Conservation (phyloP, 92 coral and sea anemone species). For the Micromussa lordhowensis region DNA sequence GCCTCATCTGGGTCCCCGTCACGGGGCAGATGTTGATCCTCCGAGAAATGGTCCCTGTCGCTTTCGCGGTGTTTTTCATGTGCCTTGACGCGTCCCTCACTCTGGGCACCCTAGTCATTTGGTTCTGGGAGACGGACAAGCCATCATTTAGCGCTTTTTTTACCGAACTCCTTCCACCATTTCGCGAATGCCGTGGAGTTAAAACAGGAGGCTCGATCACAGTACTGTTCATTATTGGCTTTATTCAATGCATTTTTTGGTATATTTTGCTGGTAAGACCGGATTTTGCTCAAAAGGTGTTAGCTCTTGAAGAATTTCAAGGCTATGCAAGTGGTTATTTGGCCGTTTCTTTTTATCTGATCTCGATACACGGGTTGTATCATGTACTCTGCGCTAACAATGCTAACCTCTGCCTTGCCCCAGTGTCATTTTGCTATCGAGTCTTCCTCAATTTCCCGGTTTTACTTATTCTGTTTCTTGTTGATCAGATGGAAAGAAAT, state of each 20-base stretch:
- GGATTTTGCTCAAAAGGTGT: neutral
- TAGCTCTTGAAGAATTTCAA: neutral
- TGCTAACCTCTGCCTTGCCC: neutral
- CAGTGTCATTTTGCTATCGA: slow-evolving; percentile 1
- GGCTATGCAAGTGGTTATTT: neutral
- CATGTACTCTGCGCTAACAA: slow-evolving; percentile 21
- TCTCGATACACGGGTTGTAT: slow-evolving; percentile 10
- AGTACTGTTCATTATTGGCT: neutral
- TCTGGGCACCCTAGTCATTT: neutral
- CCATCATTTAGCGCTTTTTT: neutral
- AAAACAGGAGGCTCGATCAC: slow-evolving; percentile 16
- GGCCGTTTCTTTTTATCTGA: neutral
- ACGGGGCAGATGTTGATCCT: slow-evolving; percentile 9
- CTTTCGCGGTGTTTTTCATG: neutral
- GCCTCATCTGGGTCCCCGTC: slow-evolving; percentile 11
- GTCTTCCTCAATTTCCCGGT: neutral
- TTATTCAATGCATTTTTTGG: slow-evolving; percentile 14
- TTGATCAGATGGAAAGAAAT: slow-evolving; percentile 20
- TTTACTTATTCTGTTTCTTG: slow-evolving; percentile 6
- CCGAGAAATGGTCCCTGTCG: slow-evolving; percentile 13
- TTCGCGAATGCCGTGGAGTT: neutral
- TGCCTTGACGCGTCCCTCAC: neutral
- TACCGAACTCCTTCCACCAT: neutral
- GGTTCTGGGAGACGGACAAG: slow-evolving; percentile 2
- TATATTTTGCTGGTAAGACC: slow-evolving; percentile 16